phyloP scores from a whole-genome alignment of 2,888 invertebrate genomes.

The Sialis fuliginosa region DNA sequence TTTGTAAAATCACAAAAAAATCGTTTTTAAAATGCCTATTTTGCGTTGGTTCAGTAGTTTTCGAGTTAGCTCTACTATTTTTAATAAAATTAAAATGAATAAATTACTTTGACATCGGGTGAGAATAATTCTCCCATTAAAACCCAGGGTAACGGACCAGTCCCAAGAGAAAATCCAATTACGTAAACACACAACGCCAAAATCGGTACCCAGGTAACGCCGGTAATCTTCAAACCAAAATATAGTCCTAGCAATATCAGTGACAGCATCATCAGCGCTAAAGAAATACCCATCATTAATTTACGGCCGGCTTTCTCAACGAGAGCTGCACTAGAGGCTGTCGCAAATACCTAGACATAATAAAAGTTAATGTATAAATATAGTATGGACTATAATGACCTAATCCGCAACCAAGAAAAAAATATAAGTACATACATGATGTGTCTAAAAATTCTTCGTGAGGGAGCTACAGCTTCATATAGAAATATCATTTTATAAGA shows the following conservation, averaged over 20 bases:
- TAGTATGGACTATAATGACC: no score
- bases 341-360: conserved; percentile 25
- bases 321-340: conserved; percentile 42
- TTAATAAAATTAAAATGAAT: conserved; percentile 8
- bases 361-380: no score
- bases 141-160: conserved; percentile 30
- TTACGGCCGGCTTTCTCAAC: conserved; percentile 64
- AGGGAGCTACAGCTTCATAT: no score
- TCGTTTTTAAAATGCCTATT: no score
- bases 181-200: conserved; percentile 23
- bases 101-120: conserved; percentile 21
- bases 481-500: no score
- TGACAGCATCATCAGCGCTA: conserved; percentile 46
- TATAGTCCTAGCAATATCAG: conserved; percentile 48
- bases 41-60: no score
- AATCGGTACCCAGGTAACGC: conserved; percentile 19
- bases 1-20: no score
- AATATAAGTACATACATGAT: no score
- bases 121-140: conserved; percentile 31
- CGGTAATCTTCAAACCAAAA: conserved; percentile 39
- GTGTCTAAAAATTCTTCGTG: no score
- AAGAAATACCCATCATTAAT: conserved; percentile 54
- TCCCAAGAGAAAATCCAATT: conserved; percentile 26
- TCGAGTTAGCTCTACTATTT: no score
- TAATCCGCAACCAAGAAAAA: no score